phyloP scores from a whole-genome alignment of 2,888 invertebrate species.

The Caenorhabditis drosophilae region DNA sequence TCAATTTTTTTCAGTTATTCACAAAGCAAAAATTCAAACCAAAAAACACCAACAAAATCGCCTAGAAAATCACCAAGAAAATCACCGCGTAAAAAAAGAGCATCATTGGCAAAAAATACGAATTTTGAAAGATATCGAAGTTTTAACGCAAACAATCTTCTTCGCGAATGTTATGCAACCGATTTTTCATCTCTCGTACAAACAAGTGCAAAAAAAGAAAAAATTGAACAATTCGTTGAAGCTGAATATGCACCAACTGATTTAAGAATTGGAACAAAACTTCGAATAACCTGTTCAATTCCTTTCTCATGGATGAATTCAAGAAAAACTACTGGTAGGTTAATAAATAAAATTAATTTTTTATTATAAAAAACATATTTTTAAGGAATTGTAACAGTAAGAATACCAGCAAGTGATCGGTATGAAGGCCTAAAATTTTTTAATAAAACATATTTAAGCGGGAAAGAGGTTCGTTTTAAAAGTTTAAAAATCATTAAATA shows the following conservation, averaged over 20 bases:
- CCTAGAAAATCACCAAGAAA: conserved; percentile 12
- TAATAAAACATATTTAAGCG: conserved; percentile 8
- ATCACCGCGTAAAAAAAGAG: conserved; percentile 3
- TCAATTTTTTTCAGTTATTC: background rate
- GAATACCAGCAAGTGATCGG: conserved; percentile 37
- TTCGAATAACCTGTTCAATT: conserved; percentile 24
- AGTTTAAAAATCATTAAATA: background rate
- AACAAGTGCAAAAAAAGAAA: background rate
- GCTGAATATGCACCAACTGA: conserved; percentile 31
- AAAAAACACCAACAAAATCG: conserved; percentile 6
- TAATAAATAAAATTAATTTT: too few species aligned
- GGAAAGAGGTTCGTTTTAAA: conserved; percentile 8
- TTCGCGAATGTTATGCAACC: conserved; percentile 20
- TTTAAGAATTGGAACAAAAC: conserved; percentile 32
- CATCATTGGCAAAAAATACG: background rate
- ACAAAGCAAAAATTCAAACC: background rate
- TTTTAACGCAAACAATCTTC: conserved; percentile 16
- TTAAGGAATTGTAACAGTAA: conserved; percentile 42
- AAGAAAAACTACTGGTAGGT: conserved; percentile 14
- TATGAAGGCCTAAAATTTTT: conserved; percentile 36
- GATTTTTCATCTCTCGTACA: conserved; percentile 26
- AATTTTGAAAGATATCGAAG: conserved; percentile 18
- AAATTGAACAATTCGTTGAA: conserved; percentile 1
- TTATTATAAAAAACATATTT: too few species aligned
- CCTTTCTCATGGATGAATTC: conserved; percentile 47